Base-by-base conservation (phyloP, 2,888 invertebrate genomes). In the Athalia rosae region DNA sequence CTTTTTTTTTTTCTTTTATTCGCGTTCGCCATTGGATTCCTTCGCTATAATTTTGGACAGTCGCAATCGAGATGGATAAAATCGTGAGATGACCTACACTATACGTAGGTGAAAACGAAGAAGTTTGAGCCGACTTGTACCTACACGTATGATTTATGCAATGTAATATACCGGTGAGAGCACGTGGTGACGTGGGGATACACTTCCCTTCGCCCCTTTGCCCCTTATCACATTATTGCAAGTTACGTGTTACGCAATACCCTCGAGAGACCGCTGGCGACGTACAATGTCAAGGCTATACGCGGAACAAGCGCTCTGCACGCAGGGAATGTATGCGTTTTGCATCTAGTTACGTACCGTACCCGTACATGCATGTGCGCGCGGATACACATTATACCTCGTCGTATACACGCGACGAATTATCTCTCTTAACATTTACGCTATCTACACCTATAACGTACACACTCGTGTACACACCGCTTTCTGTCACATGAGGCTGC, bases 271-370 rank as follows among this genome's bases (percentile, higher is more conserved):
- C 56, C 64, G 63, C 61, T 41, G 78, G 78, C 15, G 28, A 74
- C 74, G 73, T 61, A 76, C 85, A 85, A 85, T 86, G 85, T 85
- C 85, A 85, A 86, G 86, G 85, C 79, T 82, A 69, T 79, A n/a
- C n/a, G n/a, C n/a, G n/a, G 80, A 76, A 77, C 77, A 78, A 78
- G 78, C 74, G 77, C 63, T 76, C 58, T 69, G 69, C 69, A 69
- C 53, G 69, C 69, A 69, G 43, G 28, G 15, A 48, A 66, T 50
- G 9, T 53, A 50, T 50, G n/a, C 53, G 11, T 9, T n/a, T 53
- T n/a, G 53, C n/a, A n/a, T n/a, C 11, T 53, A 53, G 28, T 53
- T n/a, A n/a, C n/a, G 53, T n/a, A 7, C 28, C n/a, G n/a, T n/a
- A n/a, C n/a, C n/a, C n/a, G n/a, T 59, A 45, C 61, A 74, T 41